Percentiles rank a stretch among this genome's conserved stretches.
phyloP scores from a whole-genome alignment of 2,113 vertebrate genomes.

The Corapipo altera region DNA sequence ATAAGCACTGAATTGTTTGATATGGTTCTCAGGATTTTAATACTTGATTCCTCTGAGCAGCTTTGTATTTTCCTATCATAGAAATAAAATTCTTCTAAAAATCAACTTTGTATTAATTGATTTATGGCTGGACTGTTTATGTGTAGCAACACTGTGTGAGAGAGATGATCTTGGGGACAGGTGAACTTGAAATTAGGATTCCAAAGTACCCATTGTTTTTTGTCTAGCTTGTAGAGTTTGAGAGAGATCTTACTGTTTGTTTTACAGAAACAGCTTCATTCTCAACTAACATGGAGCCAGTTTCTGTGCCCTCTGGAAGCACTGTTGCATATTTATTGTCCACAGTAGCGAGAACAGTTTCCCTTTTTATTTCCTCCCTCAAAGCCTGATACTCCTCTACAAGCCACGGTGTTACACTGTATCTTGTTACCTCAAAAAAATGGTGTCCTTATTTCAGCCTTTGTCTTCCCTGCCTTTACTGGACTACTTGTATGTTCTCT shows the following conservation, averaged over 20 bases:
- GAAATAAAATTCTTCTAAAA: slow-evolving; percentile 66
- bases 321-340: background rate
- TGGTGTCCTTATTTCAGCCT: background rate
- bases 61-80: slow-evolving; percentile 46
- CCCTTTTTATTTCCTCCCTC: background rate
- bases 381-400: background rate
- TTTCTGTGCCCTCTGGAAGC: background rate
- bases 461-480: background rate
- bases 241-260: background rate
- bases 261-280: background rate
- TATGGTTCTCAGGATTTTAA: slow-evolving; percentile 53
- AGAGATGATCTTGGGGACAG: background rate
- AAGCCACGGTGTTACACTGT: background rate
- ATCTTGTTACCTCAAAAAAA: background rate
- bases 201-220: background rate
- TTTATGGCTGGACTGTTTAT: background rate
- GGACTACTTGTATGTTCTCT: background rate
- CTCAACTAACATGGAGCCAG: background rate
- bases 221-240: background rate
- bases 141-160: background rate
- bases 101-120: background rate
- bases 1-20: slow-evolving; percentile 24
- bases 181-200: background rate
- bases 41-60: background rate
- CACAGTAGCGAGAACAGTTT: background rate